Evolutionary conservation across 2,113 vertebrate genomes (phyloP), one percentile per base, ranked within the genome.

Genomic region (Pteronura brasiliensis): DNA sequence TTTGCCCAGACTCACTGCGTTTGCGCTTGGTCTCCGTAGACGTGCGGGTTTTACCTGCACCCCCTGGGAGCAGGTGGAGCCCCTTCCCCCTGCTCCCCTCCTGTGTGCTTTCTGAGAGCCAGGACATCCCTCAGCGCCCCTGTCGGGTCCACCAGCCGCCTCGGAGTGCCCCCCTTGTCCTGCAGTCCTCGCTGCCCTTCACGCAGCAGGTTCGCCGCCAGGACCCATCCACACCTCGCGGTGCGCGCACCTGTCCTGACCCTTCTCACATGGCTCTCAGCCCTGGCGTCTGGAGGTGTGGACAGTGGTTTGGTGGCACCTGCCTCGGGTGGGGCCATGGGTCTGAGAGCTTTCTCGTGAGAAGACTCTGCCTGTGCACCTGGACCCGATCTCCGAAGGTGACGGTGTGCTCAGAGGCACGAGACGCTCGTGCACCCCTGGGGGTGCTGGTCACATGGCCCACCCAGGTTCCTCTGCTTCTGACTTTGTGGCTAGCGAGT

Each of bases 131-230:
- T 47, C 27, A 17, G 42, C 42, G 8, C 74, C 74, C 72, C 31
- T 34, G 34, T 67, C 34, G 4, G 34, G 67, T 36, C 67, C 67
- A 7, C 34, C 18, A 8, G 67, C 67, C 7, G 2, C 67, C 14
- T 69, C 14, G 67, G 67, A 36, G 67, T 1, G 7, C 34, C 34
- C 17, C 15, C 67, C 67, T 36, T 10, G 17, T 69, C 67, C 34
- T 18, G 1, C 67, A 36, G 67, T 17, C 34, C 67, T 69, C 34
- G 0, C 29, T 69, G 67, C n/a, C 34, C 67, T 67, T 20, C 67
- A 36, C 8, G 0, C 34, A 21, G 67, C 8, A 18, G 17, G 18
- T 10, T 69, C 4, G 34, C 67, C 8, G 0, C 18, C 4, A 3
- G 31, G 31, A 34, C 63, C 3, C 2, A 6, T 67, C 14, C 63